phyloP scores from a whole-genome alignment of 2,888 invertebrate genomes.

The Allolobophora icterica region DNA sequence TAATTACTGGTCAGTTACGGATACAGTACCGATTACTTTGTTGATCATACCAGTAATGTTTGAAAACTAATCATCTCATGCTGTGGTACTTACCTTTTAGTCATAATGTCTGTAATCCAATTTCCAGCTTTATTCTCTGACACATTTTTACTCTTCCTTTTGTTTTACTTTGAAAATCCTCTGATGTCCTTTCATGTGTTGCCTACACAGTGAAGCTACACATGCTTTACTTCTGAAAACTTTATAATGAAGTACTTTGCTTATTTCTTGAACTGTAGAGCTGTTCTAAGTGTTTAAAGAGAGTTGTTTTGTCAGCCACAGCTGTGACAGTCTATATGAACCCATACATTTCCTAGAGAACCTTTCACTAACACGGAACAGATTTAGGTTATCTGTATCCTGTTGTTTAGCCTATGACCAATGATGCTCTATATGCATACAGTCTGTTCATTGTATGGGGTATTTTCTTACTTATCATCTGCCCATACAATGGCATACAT shows the following conservation, averaged over 20 bases:
- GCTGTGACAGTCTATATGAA: no score
- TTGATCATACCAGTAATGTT: not conserved
- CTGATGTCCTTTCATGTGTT: not conserved
- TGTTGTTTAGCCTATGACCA: not conserved
- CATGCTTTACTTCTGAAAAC: not conserved
- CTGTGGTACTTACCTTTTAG: not conserved
- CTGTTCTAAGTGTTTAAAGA: not conserved
- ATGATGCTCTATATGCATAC: not conserved
- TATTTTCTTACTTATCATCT: not conserved
- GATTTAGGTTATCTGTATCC: not conserved
- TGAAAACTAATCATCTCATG: not conserved
- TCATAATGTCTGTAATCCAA: not conserved
- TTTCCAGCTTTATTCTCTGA: not conserved
- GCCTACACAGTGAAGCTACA: not conserved
- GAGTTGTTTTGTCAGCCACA: not conserved
- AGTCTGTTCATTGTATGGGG: slow-evolving; percentile 4
- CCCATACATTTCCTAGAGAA: no score
- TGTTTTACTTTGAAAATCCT: not conserved
- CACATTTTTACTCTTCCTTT: not conserved
- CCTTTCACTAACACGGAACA: slow-evolving; percentile 7
- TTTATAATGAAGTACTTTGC: not conserved
- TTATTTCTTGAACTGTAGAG: not conserved
- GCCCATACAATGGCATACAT: no score
- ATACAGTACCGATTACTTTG: not conserved
- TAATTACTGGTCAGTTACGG: not conserved